Percentiles rank a stretch among this genome's conserved stretches.
These are phyloP conservation scores for Synanthedon vespiformis DNA, from an alignment of 2,888 invertebrate species.

Conservation along the genomic window DNA sequence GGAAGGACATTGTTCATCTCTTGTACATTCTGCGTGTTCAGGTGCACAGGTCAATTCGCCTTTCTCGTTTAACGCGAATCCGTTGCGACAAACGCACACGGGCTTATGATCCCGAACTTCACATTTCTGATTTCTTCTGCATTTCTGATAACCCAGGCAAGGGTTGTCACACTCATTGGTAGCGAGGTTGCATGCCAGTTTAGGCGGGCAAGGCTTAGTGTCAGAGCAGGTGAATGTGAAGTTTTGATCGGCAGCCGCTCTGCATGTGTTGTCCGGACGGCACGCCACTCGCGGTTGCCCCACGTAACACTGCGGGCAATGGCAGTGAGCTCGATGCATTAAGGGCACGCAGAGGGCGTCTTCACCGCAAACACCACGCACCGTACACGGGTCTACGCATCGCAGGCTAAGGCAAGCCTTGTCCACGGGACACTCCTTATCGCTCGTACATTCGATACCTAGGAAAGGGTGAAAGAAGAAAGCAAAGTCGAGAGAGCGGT, in stretches of 20 bases:
- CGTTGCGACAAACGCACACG: constrained; percentile 89
- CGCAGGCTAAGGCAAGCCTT: constrained; percentile 91
- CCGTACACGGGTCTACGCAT: constrained; percentile 91
- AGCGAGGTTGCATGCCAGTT: constrained; percentile 77
- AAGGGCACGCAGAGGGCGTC: constrained; percentile 90
- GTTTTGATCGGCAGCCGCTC: constrained; percentile 72
- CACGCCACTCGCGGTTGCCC: constrained; percentile 86
- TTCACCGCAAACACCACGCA: constrained; percentile 88
- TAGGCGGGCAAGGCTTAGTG: constrained; percentile 80
- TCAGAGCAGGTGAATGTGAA: constrained; percentile 74
- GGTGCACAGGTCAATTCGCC: constrained; percentile 90
- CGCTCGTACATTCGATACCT: constrained; percentile 90
- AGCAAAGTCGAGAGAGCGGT: constrained; percentile 78
- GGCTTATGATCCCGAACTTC: constrained; percentile 88
- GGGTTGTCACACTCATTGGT: constrained; percentile 85
- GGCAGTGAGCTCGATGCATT: constrained; percentile 86
- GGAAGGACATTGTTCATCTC: constrained; percentile 86
- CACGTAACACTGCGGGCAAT: constrained; percentile 88
- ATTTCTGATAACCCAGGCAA: constrained; percentile 78
- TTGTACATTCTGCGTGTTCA: constrained; percentile 82
- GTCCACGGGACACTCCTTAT: constrained; percentile 92
- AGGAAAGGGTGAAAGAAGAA: constrained; percentile 72
- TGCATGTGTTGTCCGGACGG: constrained; percentile 83
- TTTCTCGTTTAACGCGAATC: constrained; percentile 87
- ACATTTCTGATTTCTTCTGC: constrained; percentile 87